Evolutionary conservation across 1,140 invertebrate genomes (phyloP).

Genomic region (Phymorhynchus buccinoides): DNA sequence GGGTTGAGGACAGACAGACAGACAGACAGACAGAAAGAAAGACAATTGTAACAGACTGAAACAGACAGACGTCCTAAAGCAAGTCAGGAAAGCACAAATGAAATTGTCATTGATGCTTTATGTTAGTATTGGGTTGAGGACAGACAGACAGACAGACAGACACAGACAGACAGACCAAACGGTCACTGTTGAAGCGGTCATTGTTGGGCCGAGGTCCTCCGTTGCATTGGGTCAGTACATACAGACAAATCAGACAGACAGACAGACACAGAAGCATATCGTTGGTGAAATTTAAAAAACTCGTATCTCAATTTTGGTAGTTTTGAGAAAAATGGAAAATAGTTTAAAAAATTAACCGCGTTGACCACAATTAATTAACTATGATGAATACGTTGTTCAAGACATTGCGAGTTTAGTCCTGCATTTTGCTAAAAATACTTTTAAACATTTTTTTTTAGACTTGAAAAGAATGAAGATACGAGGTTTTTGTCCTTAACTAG

Average conservation of each 20-base stretch:
- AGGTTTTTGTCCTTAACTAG: too few species aligned
- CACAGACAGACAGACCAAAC: neutral
- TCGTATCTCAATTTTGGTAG: too few species aligned
- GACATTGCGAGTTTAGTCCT: too few species aligned
- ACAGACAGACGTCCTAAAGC: neutral
- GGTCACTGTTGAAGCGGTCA: constrained; percentile 32
- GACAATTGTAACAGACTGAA: neutral
- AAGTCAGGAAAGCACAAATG: neutral
- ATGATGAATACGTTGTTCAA: too few species aligned
- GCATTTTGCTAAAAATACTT: too few species aligned
- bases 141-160: constrained; percentile 23
- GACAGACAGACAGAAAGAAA: neutral
- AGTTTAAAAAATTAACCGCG: too few species aligned
- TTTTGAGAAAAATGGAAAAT: too few species aligned
- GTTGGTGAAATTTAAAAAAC: too few species aligned
- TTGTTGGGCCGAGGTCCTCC: neutral
- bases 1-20: neutral
- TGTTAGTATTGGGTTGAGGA: neutral
- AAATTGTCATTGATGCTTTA: neutral
- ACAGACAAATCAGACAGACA: too few species aligned
- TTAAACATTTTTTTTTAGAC: too few species aligned
- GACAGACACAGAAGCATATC: neutral
- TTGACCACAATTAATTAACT: too few species aligned
- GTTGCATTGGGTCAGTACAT: neutral
- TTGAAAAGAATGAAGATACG: too few species aligned